Evolutionary conservation across 2,113 vertebrate species (phyloP).

Genomic region (Propithecus coquereli): DNA sequence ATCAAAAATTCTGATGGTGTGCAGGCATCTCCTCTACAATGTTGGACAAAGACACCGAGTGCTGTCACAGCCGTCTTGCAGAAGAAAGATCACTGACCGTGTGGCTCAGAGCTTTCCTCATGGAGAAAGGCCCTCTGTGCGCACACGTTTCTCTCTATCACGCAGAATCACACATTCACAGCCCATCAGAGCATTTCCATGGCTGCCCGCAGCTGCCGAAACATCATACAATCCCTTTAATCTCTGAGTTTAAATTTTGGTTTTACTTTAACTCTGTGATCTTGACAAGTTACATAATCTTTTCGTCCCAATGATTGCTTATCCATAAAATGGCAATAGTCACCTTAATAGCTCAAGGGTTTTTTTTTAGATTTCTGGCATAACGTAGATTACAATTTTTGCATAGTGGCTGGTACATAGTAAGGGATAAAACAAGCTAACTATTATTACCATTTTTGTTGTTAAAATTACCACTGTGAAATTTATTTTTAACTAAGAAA

Average conservation of each 20-base stretch:
- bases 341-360: no score
- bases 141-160: background rate
- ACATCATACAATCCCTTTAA: no score
- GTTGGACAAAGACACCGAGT: background rate
- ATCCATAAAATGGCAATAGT: background rate
- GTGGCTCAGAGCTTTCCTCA: rapidly evolving
- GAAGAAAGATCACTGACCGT: rapidly evolving
- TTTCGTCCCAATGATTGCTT: background rate
- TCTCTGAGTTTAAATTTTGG: background rate
- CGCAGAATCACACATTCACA: background rate
- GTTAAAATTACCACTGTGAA: background rate
- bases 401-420: rapidly evolving
- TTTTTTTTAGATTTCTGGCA: background rate
- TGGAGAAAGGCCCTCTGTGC: background rate
- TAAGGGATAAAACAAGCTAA: background rate
- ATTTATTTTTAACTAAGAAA: background rate
- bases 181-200: no score
- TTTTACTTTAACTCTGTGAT: background rate
- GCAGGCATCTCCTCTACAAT: background rate
- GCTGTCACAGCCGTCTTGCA: no score
- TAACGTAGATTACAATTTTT: background rate
- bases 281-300: no score
- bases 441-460: background rate
- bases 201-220: background rate
- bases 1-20: background rate